phyloP scores from a whole-genome alignment of 2,888 invertebrate species.

The Diploptera punctata region DNA sequence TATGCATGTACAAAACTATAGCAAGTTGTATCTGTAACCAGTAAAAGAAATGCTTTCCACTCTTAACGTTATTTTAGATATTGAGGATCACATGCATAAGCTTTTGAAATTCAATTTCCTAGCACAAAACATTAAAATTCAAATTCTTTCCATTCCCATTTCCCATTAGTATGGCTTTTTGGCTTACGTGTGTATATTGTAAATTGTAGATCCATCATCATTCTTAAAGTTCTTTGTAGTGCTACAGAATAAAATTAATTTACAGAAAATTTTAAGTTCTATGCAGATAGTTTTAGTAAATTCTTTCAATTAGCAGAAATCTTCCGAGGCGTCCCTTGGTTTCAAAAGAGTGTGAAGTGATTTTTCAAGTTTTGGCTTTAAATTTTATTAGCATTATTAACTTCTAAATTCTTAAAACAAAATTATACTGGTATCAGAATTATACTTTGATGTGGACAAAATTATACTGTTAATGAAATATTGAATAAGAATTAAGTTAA shows the following conservation, averaged over 20 bases:
- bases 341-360: too few species aligned
- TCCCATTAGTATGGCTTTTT: background rate
- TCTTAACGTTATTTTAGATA: conserved; percentile 31
- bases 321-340: too few species aligned
- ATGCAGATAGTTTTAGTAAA: background rate
- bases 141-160: conserved; percentile 20
- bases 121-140: conserved; percentile 22
- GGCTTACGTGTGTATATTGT: conserved; percentile 6
- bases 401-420: too few species aligned
- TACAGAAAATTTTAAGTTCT: background rate
- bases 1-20: conserved; percentile 42
- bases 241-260: background rate
- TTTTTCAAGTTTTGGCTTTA: too few species aligned
- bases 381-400: too few species aligned
- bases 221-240: background rate
- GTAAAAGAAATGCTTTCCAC: conserved; percentile 42
- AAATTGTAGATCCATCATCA: background rate
- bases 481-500: too few species aligned
- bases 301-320: background rate
- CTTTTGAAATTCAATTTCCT: conserved; percentile 16
- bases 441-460: too few species aligned
- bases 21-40: conserved; percentile 41
- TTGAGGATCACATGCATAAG: conserved; percentile 22
- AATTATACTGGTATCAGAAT: too few species aligned
- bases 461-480: too few species aligned